These are phyloP conservation scores for Melanerpes aurifrons DNA, from an alignment of 2,113 vertebrate species.

Conservation along the genomic window DNA sequence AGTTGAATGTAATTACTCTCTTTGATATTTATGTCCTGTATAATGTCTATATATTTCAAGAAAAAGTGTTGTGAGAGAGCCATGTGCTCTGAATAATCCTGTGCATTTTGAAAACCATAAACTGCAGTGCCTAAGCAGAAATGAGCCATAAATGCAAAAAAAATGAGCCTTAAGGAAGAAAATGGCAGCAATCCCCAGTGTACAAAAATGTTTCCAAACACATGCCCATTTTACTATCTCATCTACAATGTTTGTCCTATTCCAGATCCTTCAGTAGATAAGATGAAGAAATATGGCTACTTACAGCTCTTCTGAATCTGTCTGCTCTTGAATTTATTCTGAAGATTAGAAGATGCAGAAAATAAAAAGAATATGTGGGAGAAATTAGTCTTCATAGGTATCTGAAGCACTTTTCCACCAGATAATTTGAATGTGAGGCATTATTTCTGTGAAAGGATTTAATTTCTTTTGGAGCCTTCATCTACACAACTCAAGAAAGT, in stretches of 20 bases:
- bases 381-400: neutral
- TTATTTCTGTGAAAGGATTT: neutral
- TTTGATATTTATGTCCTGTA: neutral
- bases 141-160: neutral
- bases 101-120: neutral
- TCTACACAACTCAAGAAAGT: neutral
- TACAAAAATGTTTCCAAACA: neutral
- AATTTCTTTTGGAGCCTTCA: neutral
- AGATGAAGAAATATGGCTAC: neutral
- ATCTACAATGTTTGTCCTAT: neutral
- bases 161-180: neutral
- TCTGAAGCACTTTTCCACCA: neutral
- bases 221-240: neutral
- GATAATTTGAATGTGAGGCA: neutral
- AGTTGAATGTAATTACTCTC: neutral
- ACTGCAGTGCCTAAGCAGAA: neutral
- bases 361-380: neutral
- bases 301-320: neutral
- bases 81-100: neutral
- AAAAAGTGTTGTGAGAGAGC: neutral
- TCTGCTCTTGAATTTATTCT: neutral
- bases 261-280: neutral
- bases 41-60: neutral
- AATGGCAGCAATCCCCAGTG: neutral
- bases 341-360: neutral